Base-by-base conservation (phyloP, 2,888 invertebrate genomes). In the Drosophila kambysellisi region DNA sequence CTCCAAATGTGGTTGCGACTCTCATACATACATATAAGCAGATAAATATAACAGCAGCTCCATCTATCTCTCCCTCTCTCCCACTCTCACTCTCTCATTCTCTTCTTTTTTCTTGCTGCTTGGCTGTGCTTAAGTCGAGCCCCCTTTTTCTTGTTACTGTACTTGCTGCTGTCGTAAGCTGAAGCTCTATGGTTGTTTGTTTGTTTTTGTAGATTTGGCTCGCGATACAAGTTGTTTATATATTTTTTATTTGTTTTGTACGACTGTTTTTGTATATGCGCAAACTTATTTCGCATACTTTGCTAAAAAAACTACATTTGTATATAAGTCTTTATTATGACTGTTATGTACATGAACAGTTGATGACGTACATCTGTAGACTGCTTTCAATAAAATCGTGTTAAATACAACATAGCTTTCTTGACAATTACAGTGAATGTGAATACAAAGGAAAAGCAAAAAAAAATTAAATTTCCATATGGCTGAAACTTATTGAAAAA, bases 111-210 rank as follows among this genome's bases (percentile, higher is more conserved):
- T 41, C 0, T 41, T 41, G n/a, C 9, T 41, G 32, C 9, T 29
- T 29, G 29, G 20, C 61, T 37, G 39, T 43, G 41, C n/a, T 46
- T 25, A 72, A 70, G 81, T 54, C 83, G 81, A 86, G 89, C 89
- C 87, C 88, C 81, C 74, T 81, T 87, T 82, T 78, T 57, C 37
- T 15, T 11, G 29, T 29, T 54, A 17, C 11, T 29, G 25, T 39
- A 30, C n/a, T 39, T 39, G n/a, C 17, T 17, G 37, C 35, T 39
- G 60, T 8, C 30, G 52, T 54, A 30, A n/a, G 29, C 32, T 48
- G 6, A 37, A 6, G 41, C 25, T 39, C 48, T 57, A 64, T 62
- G 48, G 5, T 37, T 37, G 15, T 37, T 41, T 41, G 4, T 9
- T 43, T 32, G 32, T 70, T 70, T 51, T 61, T 71, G 60, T 39